These are phyloP conservation scores for Chelidonichthys spinosus DNA, from an alignment of 2,797 vertebrate species.

Conservation along the genomic window DNA sequence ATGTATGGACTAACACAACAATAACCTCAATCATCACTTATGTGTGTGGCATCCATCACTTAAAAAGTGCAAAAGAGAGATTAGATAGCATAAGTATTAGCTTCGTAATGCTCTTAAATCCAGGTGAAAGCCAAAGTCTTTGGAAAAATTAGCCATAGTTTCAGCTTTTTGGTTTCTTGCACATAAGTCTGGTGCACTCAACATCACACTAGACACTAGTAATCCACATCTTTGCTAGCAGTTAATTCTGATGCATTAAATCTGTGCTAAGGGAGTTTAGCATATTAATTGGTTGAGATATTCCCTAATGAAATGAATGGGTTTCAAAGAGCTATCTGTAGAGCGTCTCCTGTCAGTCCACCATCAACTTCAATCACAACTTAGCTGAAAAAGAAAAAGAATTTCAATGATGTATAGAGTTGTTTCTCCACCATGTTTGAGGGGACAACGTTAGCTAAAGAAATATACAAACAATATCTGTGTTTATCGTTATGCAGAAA, in stretches of 20 bases:
- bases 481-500: background rate
- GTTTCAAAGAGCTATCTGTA: constrained; percentile 38
- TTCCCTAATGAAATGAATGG: constrained; percentile 19
- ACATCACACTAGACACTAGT: background rate
- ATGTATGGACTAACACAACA: no score
- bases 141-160: background rate
- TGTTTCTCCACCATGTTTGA: background rate
- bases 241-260: constrained; percentile 8
- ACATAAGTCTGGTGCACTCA: background rate
- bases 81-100: no score
- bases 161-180: background rate
- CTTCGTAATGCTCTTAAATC: background rate
- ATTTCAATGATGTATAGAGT: background rate
- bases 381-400: background rate
- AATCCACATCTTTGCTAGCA: background rate
- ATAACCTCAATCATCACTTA: no score
- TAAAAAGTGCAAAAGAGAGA: background rate
- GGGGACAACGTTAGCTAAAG: background rate
- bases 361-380: constrained; percentile 11
- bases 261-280: constrained; percentile 17
- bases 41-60: background rate
- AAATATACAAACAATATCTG: background rate
- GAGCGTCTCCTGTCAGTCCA: constrained; percentile 25
- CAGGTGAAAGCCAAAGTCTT: background rate
- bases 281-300: constrained; percentile 30